A percentile compares a stretch with the other conserved stretches of the same genome.
phyloP scores from a whole-genome alignment of 2,113 vertebrate genomes.

The Meles meles region DNA sequence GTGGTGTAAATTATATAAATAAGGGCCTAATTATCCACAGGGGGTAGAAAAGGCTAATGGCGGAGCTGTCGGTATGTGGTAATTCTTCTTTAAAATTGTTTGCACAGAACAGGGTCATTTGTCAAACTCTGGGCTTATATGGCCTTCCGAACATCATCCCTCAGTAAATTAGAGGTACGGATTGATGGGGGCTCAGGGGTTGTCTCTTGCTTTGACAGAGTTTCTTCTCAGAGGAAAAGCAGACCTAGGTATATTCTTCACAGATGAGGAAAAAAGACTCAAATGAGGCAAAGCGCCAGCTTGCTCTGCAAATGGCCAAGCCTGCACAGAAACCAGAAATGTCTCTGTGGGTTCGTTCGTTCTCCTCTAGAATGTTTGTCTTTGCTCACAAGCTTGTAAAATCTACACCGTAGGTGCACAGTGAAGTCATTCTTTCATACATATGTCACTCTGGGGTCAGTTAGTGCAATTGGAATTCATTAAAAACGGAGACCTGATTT shows the following conservation, averaged over 20 bases:
- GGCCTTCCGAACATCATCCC: not conserved
- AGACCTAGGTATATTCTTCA: not conserved
- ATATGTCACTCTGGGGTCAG: not conserved
- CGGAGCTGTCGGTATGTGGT: not conserved
- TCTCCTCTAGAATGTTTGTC: not conserved
- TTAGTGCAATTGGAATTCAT: not conserved
- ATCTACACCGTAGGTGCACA: not conserved
- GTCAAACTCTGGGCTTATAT: not conserved
- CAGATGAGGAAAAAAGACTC: not conserved
- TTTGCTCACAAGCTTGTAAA: not conserved
- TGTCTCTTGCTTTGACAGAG: not conserved
- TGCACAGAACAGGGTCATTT: not conserved
- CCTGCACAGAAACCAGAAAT: not conserved
- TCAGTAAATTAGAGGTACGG: not conserved
- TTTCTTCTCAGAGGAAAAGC: constrained; percentile 24
- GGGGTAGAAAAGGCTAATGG: not conserved
- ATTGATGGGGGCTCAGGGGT: not conserved
- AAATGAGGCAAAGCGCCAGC: not conserved
- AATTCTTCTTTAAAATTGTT: constrained; percentile 36
- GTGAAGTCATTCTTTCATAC: not conserved
- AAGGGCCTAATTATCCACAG: constrained; percentile 11
- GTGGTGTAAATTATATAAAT: not conserved
- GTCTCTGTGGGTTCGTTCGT: not conserved
- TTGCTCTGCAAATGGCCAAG: not conserved
- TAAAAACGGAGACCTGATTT: not conserved